Evolutionary conservation across 2,113 vertebrate species (phyloP), one percentile per base, ranked within the genome.

Genomic region (Melanostigma gelatinosum): DNA sequence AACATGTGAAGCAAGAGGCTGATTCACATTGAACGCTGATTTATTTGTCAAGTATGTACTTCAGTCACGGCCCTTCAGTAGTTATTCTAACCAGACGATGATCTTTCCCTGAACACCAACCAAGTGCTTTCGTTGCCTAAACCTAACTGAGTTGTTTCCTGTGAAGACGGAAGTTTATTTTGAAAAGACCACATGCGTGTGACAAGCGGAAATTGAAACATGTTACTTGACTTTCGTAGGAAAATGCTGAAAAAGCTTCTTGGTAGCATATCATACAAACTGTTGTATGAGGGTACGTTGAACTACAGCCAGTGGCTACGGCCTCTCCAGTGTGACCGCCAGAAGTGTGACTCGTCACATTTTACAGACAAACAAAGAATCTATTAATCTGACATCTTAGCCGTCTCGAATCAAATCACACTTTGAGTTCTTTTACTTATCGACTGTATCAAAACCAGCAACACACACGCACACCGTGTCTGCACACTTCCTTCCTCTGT

Each of bases 401-500:
- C 15, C 0, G 1, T 9, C 27, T 57, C 13, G 2, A 58, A n/a
- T 63, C 52, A 72, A 66, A 42, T 27, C 52, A 52, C 10, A 44
- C 63, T 15, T 63, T 57, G 1, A 29, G n/a, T 8, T n/a, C 3
- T 54, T 55, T 36, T 54, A 61, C 22, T 0, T 40, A 10, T 9
- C 10, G 46, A 6, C 20, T 22, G 1, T 6, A 12, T 62, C 2
- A 55, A 42, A 64, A 27, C 57, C 42, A 60, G 27, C 42, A 34
- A 22, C 61, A 67, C 55, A 68, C 18, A 44, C 46, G 50, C 42
- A 16, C 20, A 44, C 70, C 22, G 4, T 71, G 64, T 64, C 64
- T 22, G 54, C 32, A 72, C 60, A 38, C 46, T 76, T 75, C 44
- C 63, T 55, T 38, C 3, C 42, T 34, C 20, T 46, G 22, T 34